phyloP scores from a whole-genome alignment of 2,113 vertebrate genomes.

The Centrocercus urophasianus region DNA sequence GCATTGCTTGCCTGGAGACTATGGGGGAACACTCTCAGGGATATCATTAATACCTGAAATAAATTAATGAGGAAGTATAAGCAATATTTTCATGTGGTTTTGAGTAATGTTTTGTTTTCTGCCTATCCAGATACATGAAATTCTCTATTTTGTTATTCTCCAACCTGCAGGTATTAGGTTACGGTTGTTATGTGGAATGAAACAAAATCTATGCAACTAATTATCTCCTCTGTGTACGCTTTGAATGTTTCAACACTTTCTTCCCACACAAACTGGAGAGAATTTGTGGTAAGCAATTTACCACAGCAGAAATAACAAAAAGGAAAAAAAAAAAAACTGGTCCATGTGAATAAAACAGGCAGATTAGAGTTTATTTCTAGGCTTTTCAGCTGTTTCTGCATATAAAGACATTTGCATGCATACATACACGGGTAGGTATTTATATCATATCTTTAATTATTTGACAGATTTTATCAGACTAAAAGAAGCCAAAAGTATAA shows the following conservation, averaged over 20 bases:
- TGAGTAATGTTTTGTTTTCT: background rate
- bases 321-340: background rate
- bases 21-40: background rate
- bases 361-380: background rate
- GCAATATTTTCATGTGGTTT: background rate
- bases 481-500: background rate
- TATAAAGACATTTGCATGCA: background rate
- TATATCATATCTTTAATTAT: background rate
- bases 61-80: background rate
- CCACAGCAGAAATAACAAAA: background rate
- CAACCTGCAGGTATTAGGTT: background rate
- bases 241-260: background rate
- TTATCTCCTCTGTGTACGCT: rapidly evolving
- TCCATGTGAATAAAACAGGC: background rate
- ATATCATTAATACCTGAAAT: background rate
- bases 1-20: background rate
- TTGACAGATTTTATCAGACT: background rate
- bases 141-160: background rate
- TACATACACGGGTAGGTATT: background rate
- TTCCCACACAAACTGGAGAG: background rate
- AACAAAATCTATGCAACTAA: background rate
- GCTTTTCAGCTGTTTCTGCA: background rate
- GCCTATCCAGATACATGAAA: background rate
- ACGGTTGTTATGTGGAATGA: background rate
- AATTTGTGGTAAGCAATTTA: background rate